Conservation (phyloP, 2,797 vertebrate genomes). For the Enteromius anoplus region DNA sequence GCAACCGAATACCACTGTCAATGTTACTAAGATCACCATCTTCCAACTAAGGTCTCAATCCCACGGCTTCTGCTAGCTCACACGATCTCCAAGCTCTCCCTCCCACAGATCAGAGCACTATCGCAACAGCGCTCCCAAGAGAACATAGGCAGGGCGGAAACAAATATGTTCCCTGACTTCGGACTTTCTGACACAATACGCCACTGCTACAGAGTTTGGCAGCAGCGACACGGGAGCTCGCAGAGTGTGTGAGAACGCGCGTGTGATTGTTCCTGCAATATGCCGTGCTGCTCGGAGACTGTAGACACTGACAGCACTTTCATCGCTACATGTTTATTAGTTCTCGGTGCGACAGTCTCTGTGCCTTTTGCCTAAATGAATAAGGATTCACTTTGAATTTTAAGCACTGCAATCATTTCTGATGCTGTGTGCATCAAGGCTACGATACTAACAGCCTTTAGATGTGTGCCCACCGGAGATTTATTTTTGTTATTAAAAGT, state of each 20-base stretch:
- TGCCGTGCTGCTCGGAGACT: conserved; percentile 58
- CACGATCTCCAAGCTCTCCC: not conserved
- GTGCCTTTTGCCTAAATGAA: conserved; percentile 48
- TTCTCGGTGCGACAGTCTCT: conserved; percentile 44
- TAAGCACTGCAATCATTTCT: conserved; percentile 23
- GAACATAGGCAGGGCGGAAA: conserved; percentile 69
- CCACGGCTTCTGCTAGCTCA: conserved; percentile 11
- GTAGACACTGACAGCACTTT: conserved; percentile 52
- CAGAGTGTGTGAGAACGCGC: conserved; percentile 53
- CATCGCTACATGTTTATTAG: conserved; percentile 57
- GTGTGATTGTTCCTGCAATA: conserved; percentile 62
- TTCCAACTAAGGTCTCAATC: conserved; percentile 13
- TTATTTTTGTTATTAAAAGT: conserved; percentile 40
- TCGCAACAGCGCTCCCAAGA: conserved; percentile 23
- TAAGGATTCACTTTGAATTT: conserved; percentile 33
- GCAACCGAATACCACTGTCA: not conserved
- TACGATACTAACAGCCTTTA: conserved; percentile 6
- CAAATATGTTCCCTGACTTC: conserved; percentile 80
- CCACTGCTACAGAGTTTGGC: conserved; percentile 50
- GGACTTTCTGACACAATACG: conserved; percentile 74
- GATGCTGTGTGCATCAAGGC: not conserved
- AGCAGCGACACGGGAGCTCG: conserved; percentile 61
- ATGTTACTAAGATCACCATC: not conserved
- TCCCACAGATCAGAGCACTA: conserved; percentile 35
- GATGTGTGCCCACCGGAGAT: not conserved